Base-by-base conservation (phyloP, 2,888 invertebrate genomes). In the Globia sparganii region DNA sequence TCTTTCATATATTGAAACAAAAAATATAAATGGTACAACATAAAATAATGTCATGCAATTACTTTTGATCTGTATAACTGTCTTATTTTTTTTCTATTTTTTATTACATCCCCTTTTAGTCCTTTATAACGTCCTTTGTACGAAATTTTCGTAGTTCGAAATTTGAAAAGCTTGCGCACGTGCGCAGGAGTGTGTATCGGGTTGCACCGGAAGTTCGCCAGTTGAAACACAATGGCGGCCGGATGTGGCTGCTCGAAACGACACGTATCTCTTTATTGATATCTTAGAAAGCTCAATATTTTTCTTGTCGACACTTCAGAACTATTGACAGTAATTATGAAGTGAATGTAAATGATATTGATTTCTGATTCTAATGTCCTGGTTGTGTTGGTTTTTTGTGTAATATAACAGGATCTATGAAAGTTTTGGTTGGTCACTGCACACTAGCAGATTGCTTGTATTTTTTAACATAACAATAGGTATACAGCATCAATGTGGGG, bases 211-310 rank as follows among this genome's bases (percentile, higher is more conserved):
- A 96, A 96, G 94, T 91, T 91, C 90, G 91, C 91, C 92, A 91
- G 94, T 93, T 92, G 94, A 94, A 93, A 94, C 93, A 96, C 96
- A 96, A 96, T 96, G 94, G 94, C 90, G 89, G 92, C 95, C 96
- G 96, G 96, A 96, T 95, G 96, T 96, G 96, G 96, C 95, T 94
- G 94, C 96, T 96, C 92, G 92, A 95, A 95, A 92, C 93, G 95
- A 95, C 96, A 96, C 96, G 94, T 96, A 96, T 96, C 96, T 95
- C 95, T 96, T 95, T 95, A 96, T 96, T 94, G 96, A 95, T 95
- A 96, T 95, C 95, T 94, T 92, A 94, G 95, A 96, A 96, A 95
- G 94, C 94, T 92, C 94, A 94, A 95, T 96, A 96, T 94, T 95
- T 94, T 95, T 93, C 94, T 93, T 93, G 93, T 94, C 94, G 90